A percentile compares a stretch with the other conserved stretches of the same genome.
phyloP scores from a whole-genome alignment of 2,113 vertebrate genomes.

The Microcebus lehilahytsara region DNA sequence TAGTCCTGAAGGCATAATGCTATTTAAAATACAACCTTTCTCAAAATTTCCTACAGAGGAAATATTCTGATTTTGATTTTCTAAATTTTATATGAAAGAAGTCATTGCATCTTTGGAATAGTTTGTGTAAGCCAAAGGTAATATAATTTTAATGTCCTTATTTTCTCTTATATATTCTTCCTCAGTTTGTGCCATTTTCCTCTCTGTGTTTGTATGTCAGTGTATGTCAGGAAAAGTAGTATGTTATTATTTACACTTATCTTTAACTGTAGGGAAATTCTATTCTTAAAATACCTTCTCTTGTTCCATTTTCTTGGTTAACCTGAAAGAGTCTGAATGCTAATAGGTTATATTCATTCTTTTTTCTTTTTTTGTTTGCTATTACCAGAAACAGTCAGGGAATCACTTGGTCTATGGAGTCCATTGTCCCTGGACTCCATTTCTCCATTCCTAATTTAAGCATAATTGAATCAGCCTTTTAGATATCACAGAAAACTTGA shows the following conservation, averaged over 20 bases:
- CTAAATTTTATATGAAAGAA: conserved; percentile 34
- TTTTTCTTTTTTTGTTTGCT: background rate
- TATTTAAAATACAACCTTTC: conserved; percentile 53
- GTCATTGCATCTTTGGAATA: conserved; percentile 47
- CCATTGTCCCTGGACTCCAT: background rate
- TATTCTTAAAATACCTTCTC: background rate
- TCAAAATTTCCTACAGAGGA: conserved; percentile 40
- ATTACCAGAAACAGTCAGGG: background rate
- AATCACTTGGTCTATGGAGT: rapidly evolving
- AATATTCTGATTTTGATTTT: conserved; percentile 51
- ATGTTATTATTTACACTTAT: background rate
- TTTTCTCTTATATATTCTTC: conserved; percentile 11
- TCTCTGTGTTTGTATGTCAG: conserved; percentile 37
- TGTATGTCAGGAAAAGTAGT: background rate
- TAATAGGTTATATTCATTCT: background rate
- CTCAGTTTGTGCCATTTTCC: background rate
- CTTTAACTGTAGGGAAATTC: background rate
- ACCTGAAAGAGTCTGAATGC: background rate
- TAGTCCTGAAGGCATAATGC: conserved; percentile 45
- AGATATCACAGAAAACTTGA: background rate
- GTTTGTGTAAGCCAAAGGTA: conserved; percentile 48
- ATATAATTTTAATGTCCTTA: conserved; percentile 48
- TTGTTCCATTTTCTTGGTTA: background rate
- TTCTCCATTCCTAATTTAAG: background rate
- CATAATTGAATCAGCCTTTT: background rate